Percentiles rank a stretch among this genome's conserved stretches.
Evolutionary conservation across 2,888 invertebrate genomes (phyloP).

Genomic region (Folsomia manolachei): DNA sequence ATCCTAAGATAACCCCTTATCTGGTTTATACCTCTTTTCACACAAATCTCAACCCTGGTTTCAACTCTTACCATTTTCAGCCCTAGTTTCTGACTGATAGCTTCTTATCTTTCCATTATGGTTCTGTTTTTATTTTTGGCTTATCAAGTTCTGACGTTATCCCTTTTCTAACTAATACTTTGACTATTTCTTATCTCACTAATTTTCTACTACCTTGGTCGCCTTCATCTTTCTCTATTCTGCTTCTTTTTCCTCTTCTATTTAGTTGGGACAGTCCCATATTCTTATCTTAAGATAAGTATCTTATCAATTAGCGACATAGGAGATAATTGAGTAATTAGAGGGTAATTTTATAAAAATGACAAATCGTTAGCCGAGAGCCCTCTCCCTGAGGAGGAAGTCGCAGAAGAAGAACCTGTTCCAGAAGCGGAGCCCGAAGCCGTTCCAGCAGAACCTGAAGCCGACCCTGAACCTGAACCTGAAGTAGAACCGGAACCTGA

Average conservation of each 20-base stretch:
- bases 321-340: not conserved
- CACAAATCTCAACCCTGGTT: no score
- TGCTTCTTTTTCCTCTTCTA: not conserved
- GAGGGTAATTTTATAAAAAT: not conserved
- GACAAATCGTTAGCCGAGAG: not conserved
- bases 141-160: no score
- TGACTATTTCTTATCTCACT: no score
- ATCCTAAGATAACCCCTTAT: constrained; percentile 26
- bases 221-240: not conserved
- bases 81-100: no score
- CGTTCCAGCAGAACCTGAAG: constrained; percentile 27
- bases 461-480: constrained; percentile 5
- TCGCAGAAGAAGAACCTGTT: constrained; percentile 2
- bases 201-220: not conserved
- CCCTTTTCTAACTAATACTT: no score
- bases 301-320: not conserved
- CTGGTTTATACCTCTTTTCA: no score
- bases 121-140: no score
- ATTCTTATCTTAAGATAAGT: not conserved
- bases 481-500: not conserved
- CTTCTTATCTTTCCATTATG: no score
- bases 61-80: no score
- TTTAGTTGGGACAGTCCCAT: not conserved
- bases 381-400: not conserved
- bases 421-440: constrained; percentile 26